Conservation (phyloP, 2,113 vertebrate species). For the Macaca fascicularis region T2T-MFA8v1.1 NC_088378.1:91557001-91557500, state of each 20-base stretch:
- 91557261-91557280: background rate
- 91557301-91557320: background rate
- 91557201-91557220: background rate
- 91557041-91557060: background rate
- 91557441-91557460: too few relatives aligned
- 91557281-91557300: background rate
- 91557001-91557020: background rate
- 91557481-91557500: too few relatives aligned
- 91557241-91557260: background rate
- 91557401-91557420: background rate
- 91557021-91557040: background rate
- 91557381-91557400: background rate
- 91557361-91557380: background rate
- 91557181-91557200: background rate
- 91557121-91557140: background rate
- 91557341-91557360: background rate
- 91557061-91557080: background rate
- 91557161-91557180: background rate
- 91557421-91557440: background rate
- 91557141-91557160: background rate
- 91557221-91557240: background rate
- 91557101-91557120: background rate
- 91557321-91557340: background rate
- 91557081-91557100: background rate
- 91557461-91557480: too few relatives aligned